phyloP scores from a whole-genome alignment of 1,140 invertebrate genomes.

The Bilobella aurantiaca region DNA sequence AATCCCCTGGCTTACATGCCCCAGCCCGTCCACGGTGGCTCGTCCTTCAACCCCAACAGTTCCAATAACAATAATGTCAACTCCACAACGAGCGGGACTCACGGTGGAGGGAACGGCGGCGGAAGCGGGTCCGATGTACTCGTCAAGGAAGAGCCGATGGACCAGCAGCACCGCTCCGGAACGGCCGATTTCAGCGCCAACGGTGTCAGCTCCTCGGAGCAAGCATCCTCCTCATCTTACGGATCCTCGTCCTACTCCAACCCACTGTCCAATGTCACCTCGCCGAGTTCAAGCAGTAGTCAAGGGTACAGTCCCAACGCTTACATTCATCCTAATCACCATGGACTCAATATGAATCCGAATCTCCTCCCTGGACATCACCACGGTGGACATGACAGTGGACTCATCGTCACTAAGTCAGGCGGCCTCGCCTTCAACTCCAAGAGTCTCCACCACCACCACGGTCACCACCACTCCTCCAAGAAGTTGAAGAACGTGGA shows the following conservation, averaged over 20 bases:
- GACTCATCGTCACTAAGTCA: slow-evolving; percentile 37
- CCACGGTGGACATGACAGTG: slow-evolving; percentile 37
- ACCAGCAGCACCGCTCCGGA: slow-evolving; percentile 54
- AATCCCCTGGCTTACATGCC: slow-evolving; percentile 76
- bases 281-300: slow-evolving; percentile 25
- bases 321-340: slow-evolving; percentile 37
- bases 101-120: slow-evolving; percentile 9
- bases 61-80: slow-evolving; percentile 43
- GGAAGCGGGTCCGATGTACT: slow-evolving; percentile 44
- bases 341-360: not conserved
- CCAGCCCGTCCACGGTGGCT: slow-evolving; percentile 72
- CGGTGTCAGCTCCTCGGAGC: slow-evolving; percentile 39
- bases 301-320: slow-evolving; percentile 35
- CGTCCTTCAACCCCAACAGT: slow-evolving; percentile 40
- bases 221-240: slow-evolving; percentile 43
- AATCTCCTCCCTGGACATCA: slow-evolving; percentile 22
- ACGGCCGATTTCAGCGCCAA: slow-evolving; percentile 46
- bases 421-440: slow-evolving; percentile 32
- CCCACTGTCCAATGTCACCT: slow-evolving; percentile 44
- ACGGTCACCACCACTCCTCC: slow-evolving; percentile 36
- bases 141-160: slow-evolving; percentile 71
- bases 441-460: slow-evolving; percentile 31
- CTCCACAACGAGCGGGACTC: slow-evolving; percentile 39
- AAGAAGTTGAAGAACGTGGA: slow-evolving; percentile 67
- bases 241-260: slow-evolving; percentile 49